A percentile compares a stretch with the other conserved stretches of the same genome.
Evolutionary conservation across 2,797 vertebrate genomes (phyloP).

Genomic region (Glossophaga mutica): DNA sequence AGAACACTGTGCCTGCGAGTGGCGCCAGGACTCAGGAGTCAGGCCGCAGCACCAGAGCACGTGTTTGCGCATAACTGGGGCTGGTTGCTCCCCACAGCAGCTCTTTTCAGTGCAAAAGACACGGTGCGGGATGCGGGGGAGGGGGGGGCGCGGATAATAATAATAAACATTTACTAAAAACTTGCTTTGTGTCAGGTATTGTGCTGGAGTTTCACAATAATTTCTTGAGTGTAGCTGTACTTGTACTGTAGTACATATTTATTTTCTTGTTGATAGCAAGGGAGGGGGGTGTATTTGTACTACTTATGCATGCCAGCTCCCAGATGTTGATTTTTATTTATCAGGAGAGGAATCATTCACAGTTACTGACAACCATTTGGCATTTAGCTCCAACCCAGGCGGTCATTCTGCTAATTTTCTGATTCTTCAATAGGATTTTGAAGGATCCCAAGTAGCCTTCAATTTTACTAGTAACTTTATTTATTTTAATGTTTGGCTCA

Average conservation of each 20-base stretch:
- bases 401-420: neutral
- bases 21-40: neutral
- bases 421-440: neutral
- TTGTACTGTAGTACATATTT: neutral
- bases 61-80: neutral
- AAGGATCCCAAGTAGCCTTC: neutral
- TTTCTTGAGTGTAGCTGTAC: neutral
- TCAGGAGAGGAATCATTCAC: neutral
- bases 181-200: neutral
- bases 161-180: neutral
- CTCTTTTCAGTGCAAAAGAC: neutral
- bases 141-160: neutral
- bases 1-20: neutral
- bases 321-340: neutral
- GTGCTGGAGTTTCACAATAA: neutral
- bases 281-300: neutral
- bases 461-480: neutral
- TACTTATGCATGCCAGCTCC: neutral
- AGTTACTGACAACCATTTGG: neutral
- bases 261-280: neutral
- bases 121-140: accelerated
- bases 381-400: neutral
- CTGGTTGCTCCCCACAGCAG: neutral
- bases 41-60: neutral
- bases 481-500: neutral